These are phyloP conservation scores for Rhadina sibilatrix DNA, from an alignment of 2,113 vertebrate genomes.

Conservation along the genomic window DNA sequence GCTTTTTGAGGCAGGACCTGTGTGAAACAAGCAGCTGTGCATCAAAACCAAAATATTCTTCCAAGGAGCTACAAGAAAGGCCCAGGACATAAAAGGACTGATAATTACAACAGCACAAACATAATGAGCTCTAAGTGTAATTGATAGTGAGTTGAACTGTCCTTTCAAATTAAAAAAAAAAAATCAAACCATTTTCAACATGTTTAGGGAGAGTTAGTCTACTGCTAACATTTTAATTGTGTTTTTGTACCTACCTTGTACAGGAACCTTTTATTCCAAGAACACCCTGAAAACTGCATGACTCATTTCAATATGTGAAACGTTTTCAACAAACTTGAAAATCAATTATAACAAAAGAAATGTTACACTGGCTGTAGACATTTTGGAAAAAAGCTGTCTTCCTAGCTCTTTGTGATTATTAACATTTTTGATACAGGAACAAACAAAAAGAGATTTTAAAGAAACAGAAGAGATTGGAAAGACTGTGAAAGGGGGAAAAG, in stretches of 20 bases:
- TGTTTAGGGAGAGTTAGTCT: background rate
- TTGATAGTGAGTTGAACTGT: slow-evolving; percentile 14
- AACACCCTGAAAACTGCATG: slow-evolving; percentile 10
- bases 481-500: background rate
- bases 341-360: slow-evolving; percentile 38
- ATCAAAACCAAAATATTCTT: slow-evolving; percentile 43
- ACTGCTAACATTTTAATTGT: slow-evolving; percentile 1
- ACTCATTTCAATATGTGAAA: slow-evolving; percentile 50
- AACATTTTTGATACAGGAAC: background rate
- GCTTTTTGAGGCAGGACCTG: slow-evolving; percentile 10
- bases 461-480: background rate
- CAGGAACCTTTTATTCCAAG: background rate
- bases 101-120: slow-evolving; percentile 48
- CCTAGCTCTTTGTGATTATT: background rate
- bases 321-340: slow-evolving; percentile 61
- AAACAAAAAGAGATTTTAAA: background rate
- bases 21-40: slow-evolving; percentile 42
- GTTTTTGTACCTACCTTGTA: background rate
- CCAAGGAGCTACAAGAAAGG: slow-evolving; percentile 47
- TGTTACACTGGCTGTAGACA: background rate
- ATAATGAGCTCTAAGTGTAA: slow-evolving; percentile 21
- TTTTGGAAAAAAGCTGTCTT: background rate
- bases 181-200: background rate
- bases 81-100: slow-evolving; percentile 44
- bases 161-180: background rate